phyloP scores from a whole-genome alignment of 2,888 invertebrate genomes.

The Lasioglossum calceatum region DNA sequence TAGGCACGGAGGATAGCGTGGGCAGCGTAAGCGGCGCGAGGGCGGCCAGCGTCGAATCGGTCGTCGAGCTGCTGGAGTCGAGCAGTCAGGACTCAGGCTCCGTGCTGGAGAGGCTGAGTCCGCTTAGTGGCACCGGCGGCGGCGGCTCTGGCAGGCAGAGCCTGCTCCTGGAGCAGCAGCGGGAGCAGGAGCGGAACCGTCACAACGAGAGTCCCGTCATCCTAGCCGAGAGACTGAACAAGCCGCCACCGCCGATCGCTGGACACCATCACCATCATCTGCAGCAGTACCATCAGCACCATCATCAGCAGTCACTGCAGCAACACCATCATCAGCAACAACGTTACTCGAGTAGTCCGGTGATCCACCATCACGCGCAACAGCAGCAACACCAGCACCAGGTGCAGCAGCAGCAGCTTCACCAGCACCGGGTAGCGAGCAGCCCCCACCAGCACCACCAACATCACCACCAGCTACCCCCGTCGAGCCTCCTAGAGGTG shows the following conservation, averaged over 20 bases:
- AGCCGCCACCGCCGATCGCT: conserved; percentile 78
- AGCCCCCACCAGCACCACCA: conserved; percentile 68
- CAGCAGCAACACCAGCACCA: conserved; percentile 60
- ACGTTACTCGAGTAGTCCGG: conserved; percentile 48
- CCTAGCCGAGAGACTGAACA: conserved; percentile 82
- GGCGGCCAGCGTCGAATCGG: conserved; percentile 76
- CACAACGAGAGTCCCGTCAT: conserved; percentile 84
- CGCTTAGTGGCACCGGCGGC: conserved; percentile 79
- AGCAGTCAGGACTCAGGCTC: conserved; percentile 80
- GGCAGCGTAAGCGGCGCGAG: conserved; percentile 75
- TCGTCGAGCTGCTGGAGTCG: conserved; percentile 79
- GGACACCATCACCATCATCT: conserved; percentile 74
- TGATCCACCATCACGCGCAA: conserved; percentile 58
- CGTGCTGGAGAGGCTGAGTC: conserved; percentile 84
- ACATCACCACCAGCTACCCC: conserved; percentile 66
- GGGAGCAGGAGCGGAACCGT: conserved; percentile 83
- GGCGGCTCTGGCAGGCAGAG: conserved; percentile 81
- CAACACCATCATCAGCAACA: conserved; percentile 61
- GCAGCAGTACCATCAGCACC: conserved; percentile 71
- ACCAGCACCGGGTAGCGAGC: conserved; percentile 68
- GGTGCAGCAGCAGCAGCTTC: conserved; percentile 59
- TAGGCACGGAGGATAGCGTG: conserved; percentile 84
- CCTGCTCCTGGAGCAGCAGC: conserved; percentile 80
- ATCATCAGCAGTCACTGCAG: conserved; percentile 67
- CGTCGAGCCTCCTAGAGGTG: conserved; percentile 72